Percentiles rank a stretch among this genome's conserved stretches.
Conservation (phyloP, 2,888 invertebrate genomes). For the Nomada flava region DNA sequence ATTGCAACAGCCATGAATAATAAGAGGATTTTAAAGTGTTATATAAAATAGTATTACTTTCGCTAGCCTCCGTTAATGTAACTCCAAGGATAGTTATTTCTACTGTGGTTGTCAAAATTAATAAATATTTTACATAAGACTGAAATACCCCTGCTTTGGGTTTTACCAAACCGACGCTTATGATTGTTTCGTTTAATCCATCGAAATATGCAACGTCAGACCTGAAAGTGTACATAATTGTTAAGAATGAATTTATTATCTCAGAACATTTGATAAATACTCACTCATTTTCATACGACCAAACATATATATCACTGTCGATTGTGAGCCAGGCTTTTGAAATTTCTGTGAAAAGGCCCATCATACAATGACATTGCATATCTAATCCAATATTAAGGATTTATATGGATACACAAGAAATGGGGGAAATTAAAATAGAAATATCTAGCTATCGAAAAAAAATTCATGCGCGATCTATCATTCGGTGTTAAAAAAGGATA, state of each 20-base stretch:
- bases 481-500: constrained; percentile 88
- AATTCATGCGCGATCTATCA: constrained; percentile 19
- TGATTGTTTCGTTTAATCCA: constrained; percentile 96
- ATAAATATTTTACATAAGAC: constrained; percentile 94
- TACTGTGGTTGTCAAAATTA: constrained; percentile 96
- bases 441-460: background rate
- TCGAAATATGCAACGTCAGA: constrained; percentile 98
- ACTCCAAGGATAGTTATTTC: constrained; percentile 96
- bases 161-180: constrained; percentile 95
- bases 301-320: constrained; percentile 98
- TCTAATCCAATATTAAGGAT: constrained; percentile 85
- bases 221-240: constrained; percentile 82
- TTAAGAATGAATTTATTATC: background rate
- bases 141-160: constrained; percentile 96
- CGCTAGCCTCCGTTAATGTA: constrained; percentile 82
- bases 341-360: constrained; percentile 99
- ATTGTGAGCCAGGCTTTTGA: constrained; percentile 98
- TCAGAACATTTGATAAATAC: constrained; percentile 52
- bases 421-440: background rate
- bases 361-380: constrained; percentile 97
- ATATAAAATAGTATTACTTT: constrained; percentile 72
- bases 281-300: constrained; percentile 97
- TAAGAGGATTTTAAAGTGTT: background rate
- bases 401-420: background rate
- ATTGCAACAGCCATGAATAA: background rate